Evolutionary conservation across 2,113 vertebrate species (phyloP), one percentile per base, ranked within the genome.

Genomic region (Pipra filicauda): DNA sequence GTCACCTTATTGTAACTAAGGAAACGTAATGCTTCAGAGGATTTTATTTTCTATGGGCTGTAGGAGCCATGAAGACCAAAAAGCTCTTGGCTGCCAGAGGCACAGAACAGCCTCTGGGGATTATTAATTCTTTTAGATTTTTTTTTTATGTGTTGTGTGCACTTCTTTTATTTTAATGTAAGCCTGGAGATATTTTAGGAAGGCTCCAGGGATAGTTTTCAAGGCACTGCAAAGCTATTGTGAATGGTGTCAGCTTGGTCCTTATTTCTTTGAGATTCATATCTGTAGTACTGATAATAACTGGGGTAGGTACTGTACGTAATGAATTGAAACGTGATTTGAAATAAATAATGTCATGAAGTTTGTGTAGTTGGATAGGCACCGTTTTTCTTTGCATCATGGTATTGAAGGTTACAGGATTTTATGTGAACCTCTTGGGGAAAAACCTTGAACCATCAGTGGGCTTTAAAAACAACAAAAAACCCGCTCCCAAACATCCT

Each of bases 1-100:
- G 48, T 97, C 85, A 96, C 90, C 93, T 93, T 88, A n/a, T 83
- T 80, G 85, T 96, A 91, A 70, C 90, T 96, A 94, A 92, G 92
- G 83, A 85, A 71, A 74, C 12, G 2, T 73, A 75, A 84, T 52
- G 43, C 72, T 92, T 84, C 6, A 76, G 88, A 89, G 66, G 69
- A 22, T 94, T 92, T 72, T 44, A 49, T 89, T 92, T 92, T 59
- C 62, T 85, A 0, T 7, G 9, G 12, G 1, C 66, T 64, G 8
- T 61, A 70, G 67, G 83, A 91, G 27, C 80, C 49, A 17, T 1
- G 12, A 78, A 84, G 80, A 75, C 83, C 84, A 84, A 67, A 88
- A 62, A 76, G 49, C 66, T 89, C 73, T 84, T 74, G 48, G 52
- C 76, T 97, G 61, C 54, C 17, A 1, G n/a, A 70, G 44, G 44